phyloP scores from a whole-genome alignment of 2,797 vertebrate genomes.

The Lophotriccus pileatus region DNA sequence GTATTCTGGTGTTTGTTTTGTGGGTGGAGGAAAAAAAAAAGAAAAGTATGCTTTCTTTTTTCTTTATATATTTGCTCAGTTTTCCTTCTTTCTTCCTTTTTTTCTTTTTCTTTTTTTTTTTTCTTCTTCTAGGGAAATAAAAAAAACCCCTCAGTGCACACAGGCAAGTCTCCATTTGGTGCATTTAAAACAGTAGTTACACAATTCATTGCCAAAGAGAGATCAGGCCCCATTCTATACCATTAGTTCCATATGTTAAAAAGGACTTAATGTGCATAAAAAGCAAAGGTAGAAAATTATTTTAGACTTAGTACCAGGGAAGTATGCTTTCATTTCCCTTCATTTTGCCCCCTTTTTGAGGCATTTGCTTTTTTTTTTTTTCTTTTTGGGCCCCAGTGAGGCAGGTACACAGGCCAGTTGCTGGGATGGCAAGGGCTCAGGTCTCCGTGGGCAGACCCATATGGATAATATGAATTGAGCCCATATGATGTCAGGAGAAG shows the following conservation, averaged over 20 bases:
- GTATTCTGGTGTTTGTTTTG: neutral
- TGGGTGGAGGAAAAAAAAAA: neutral
- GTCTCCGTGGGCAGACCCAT: neutral
- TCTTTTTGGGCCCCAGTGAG: neutral
- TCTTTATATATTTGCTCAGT: neutral
- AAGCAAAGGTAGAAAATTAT: neutral
- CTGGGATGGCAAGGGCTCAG: neutral
- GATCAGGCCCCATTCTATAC: neutral
- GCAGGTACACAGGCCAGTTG: neutral
- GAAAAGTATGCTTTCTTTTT: neutral
- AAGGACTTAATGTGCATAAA: neutral
- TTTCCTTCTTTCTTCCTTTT: neutral
- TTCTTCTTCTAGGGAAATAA: neutral
- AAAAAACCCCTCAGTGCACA: neutral
- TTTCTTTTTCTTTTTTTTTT: neutral
- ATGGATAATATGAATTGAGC: neutral
- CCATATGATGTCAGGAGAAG: accelerated
- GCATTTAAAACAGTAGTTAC: neutral
- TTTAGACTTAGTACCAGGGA: neutral
- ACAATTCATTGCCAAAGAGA: neutral
- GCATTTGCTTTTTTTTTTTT: neutral
- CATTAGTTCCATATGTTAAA: neutral
- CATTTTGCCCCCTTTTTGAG: neutral
- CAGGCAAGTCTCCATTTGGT: neutral
- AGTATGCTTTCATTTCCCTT: neutral